Evolutionary conservation across 2,888 invertebrate genomes (phyloP).

Genomic region (Drosophila austrosaltans): DNA sequence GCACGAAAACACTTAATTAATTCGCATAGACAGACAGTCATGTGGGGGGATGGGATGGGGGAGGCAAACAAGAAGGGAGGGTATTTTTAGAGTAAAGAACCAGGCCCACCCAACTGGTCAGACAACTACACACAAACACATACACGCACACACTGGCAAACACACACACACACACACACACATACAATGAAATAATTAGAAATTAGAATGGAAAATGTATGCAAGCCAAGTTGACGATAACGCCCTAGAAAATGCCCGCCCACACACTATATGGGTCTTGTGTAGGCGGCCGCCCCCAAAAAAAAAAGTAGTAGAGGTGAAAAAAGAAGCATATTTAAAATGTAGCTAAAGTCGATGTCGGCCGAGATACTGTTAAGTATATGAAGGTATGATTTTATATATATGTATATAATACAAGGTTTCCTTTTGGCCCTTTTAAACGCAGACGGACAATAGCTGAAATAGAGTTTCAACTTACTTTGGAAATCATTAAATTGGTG

Average conservation of each 20-base stretch:
- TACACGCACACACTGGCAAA: slow-evolving; percentile 27
- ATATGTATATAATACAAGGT: slow-evolving; percentile 19
- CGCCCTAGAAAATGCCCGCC: slow-evolving; percentile 56
- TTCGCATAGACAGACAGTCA: slow-evolving; percentile 74
- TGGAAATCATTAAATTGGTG: not conserved
- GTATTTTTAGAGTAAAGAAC: slow-evolving; percentile 21
- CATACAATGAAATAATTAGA: slow-evolving; percentile 74
- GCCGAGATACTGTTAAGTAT: slow-evolving; percentile 1
- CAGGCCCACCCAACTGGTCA: slow-evolving; percentile 64
- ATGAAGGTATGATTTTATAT: slow-evolving; percentile 57
- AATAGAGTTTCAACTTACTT: slow-evolving; percentile 48
- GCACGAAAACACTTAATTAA: slow-evolving; percentile 81
- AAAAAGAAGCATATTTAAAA: slow-evolving; percentile 50
- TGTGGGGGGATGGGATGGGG: not conserved
- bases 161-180: not conserved
- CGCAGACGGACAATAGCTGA: slow-evolving; percentile 34
- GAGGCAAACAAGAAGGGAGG: slow-evolving; percentile 11
- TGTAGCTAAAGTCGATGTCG: slow-evolving; percentile 41
- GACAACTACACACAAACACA: slow-evolving; percentile 46
- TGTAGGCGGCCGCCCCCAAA: slow-evolving; percentile 7
- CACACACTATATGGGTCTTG: slow-evolving; percentile 26
- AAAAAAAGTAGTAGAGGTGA: not conserved
- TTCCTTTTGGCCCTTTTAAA: slow-evolving; percentile 39
- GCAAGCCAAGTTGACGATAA: slow-evolving; percentile 65
- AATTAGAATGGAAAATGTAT: slow-evolving; percentile 79